Evolutionary conservation across 2,113 vertebrate species (phyloP), one percentile per base, ranked within the genome.

Genomic region (Heloderma charlesbogerti): DNA sequence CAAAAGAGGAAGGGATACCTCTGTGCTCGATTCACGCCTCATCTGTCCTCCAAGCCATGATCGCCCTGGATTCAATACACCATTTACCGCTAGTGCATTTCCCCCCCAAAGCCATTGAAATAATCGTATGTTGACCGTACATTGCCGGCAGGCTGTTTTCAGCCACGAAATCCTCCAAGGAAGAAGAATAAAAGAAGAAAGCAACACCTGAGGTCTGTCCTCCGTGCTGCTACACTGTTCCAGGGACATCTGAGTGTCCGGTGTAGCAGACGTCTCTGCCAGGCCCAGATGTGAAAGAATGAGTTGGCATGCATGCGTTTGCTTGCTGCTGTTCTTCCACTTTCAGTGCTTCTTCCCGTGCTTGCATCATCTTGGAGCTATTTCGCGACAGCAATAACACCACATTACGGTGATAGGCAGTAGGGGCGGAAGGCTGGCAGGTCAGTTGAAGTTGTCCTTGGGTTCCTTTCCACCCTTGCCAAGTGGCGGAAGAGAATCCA

Each of bases 331-430:
- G 66, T 86, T 67, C 54, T 51, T 74, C 37, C 63, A n/a, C 5
- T 0, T 4, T 2, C 5, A 12, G 0, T 0, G 4, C 29, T 48
- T n/a, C 18, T n/a, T 6, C 31, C n/a, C 43, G 75, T 7, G 31
- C 8, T 34, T 9, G 2, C 79, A 43, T 37, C 18, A 6, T 5
- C 92, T 75, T 31, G 20, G 86, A 95, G 94, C 93, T 93, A 92
- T 92, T 90, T 84, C 51, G 1, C 25, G 48, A 85, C 89, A 96
- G 95, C 95, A 95, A 95, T 95, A 96, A 96, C 12, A 3, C 48
- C 15, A 91, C 79, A 45, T n/a, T 8, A 60, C 48, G 48, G 48
- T 45, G 1, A 10, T 34, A 45, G 10, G 8, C 43, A 10, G 18
- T n/a, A n/a, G n/a, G 88, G 3, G 34, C n/a, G 22, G n/a, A 69